Base-by-base conservation (phyloP, 1,140 invertebrate species). In the Manduca sexta region DNA sequence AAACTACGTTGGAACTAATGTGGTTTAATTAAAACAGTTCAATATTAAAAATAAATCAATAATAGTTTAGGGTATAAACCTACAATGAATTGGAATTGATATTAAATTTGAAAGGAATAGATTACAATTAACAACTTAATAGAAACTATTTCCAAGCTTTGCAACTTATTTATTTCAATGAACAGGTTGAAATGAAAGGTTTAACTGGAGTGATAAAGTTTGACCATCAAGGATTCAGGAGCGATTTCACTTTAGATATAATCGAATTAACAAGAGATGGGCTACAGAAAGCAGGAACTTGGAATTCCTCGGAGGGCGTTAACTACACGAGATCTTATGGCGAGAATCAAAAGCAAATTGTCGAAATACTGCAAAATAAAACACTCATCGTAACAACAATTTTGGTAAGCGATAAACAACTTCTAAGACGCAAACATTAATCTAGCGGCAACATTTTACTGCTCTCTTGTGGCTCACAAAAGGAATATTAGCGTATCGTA, bases 181-280 rank as follows among this genome's bases (percentile, higher is more conserved):
- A 71, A 69, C 66, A 97, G 95, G 93, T 96, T 7, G 94, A 96
- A 80, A 95, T 97, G 88, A 91, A 92, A 58, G 97, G 97, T 1
- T 83, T 98, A 56, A 98, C 96, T 1, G 96, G 97, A 30, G 91
- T 94, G 11, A 96, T 98, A 55, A 95, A 96, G 78, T 98, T 98
- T 76, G 95, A 98, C 86, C 93, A 97, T 74, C 92, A 96, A 86
- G 96, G 97, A 26, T 97, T 96, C 77, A 88, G 97, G 49, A 94
- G 94, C 1, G 94, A 98, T 81, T 97, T 98, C 69, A 91, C 93
- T 55, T 86, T 98, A 34, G 95, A 97, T 70, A 94, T 98, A 52
- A 92, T 97, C 29, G 95, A 98, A 74, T 86, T 98, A 30, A 93
- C 90, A 17, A 92, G 94, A 63, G 91, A 92, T 29, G 94, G 94